Conservation (phyloP, 2,797 vertebrate species). For the Thaleichthys pacificus region DNA sequence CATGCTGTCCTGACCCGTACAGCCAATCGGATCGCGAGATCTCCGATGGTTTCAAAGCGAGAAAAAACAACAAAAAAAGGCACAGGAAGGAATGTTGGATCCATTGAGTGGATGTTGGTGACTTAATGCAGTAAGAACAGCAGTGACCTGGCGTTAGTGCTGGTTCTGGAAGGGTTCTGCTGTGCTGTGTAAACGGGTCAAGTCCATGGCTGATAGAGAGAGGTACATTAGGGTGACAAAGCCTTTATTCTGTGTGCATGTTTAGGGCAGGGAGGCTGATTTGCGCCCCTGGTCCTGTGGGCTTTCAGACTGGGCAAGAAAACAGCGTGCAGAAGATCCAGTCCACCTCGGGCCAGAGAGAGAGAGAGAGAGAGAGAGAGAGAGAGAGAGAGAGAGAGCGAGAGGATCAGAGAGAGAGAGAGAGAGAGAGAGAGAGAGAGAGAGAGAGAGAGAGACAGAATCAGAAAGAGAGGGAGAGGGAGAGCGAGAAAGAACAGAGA, state of each 20-base stretch:
- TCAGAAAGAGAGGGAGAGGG: background rate
- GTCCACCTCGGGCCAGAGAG: too few species aligned
- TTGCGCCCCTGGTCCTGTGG: background rate
- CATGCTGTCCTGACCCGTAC: constrained; percentile 61
- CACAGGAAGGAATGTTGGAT: constrained; percentile 37
- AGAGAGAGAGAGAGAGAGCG: background rate
- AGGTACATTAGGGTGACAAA: constrained; percentile 11
- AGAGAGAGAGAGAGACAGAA: background rate
- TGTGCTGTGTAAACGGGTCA: constrained; percentile 7
- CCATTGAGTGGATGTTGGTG: constrained; percentile 19
- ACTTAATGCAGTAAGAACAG: constrained; percentile 23
- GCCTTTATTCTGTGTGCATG: constrained; percentile 6
- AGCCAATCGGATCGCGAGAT: constrained; percentile 20
- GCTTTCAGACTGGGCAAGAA: too few species aligned
- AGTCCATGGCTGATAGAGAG: constrained; percentile 11
- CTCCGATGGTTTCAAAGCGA: constrained; percentile 44
- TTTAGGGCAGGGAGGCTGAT: constrained; percentile 14
- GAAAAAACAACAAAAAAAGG: constrained; percentile 3
- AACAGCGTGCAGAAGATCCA: too few species aligned
- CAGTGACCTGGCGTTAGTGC: constrained; percentile 64
- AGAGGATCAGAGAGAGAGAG: background rate
- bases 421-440: background rate
- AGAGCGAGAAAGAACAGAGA: background rate
- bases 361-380: too few species aligned
- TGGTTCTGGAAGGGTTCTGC: constrained; percentile 32